These are phyloP conservation scores for Leptoteleia sp. DNA, from an alignment of 1,140 invertebrate genomes.

Conservation along the genomic window DNA sequence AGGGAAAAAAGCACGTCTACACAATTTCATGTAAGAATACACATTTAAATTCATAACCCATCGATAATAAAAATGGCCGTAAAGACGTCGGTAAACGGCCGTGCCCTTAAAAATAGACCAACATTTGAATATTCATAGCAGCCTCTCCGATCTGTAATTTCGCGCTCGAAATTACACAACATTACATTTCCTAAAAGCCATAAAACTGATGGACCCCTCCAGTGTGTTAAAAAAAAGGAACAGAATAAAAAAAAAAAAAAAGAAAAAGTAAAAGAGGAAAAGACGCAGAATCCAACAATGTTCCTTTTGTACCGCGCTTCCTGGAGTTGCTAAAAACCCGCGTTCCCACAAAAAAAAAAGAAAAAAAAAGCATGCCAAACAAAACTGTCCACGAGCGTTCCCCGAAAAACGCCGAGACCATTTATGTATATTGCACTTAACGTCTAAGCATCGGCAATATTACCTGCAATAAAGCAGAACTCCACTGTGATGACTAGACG, in stretches of 20 bases:
- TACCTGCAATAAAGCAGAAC: conserved; percentile 80
- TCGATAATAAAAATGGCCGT: conserved; percentile 7
- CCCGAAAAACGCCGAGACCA: conserved; percentile 23
- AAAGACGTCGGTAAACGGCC: conserved; percentile 1
- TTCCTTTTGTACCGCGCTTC: conserved; percentile 28
- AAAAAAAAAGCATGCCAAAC: conserved; percentile 5
- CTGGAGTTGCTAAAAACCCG: conserved; percentile 23
- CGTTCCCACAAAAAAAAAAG: conserved; percentile 20
- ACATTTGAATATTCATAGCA: conserved; percentile 17
- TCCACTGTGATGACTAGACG: conserved; percentile 79
- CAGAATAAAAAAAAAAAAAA: too few relatives aligned
- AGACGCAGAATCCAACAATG: conserved; percentile 23
- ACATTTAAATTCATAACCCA: conserved; percentile 6
- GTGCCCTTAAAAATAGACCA: conserved; percentile 9
- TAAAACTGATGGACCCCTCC: conserved; percentile 4
- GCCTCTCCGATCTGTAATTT: conserved; percentile 13
- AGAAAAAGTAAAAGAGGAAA: background rate
- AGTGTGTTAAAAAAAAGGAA: background rate
- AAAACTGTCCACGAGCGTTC: conserved; percentile 25
- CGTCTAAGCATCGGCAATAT: conserved; percentile 37
- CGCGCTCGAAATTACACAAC: conserved; percentile 13
- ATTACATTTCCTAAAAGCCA: conserved; percentile 23
- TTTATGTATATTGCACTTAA: conserved; percentile 36
- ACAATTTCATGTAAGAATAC: too few relatives aligned
- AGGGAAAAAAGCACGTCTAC: too few relatives aligned